Evolutionary conservation across 2,888 invertebrate genomes (phyloP), one percentile per base, ranked within the genome.

Genomic region (Aleiodes testaceus): DNA sequence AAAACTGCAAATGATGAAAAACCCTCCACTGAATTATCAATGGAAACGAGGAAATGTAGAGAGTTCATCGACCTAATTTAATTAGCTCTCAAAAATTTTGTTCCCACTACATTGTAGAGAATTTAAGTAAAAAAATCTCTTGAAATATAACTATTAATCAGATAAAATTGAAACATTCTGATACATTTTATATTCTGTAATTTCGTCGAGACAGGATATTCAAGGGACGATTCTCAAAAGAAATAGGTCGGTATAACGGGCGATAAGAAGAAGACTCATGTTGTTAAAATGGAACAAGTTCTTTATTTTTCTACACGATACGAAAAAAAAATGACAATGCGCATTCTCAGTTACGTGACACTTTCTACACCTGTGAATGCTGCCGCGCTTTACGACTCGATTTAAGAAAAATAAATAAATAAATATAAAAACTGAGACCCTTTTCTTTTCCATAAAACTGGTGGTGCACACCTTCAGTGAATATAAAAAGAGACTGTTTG

Each of bases 331-430:
- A 16, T 49, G 26, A 5, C 22, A 36, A 36, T 36, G 3, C 20
- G 52, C 42, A 64, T 42, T 22, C 52, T 50, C 63, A 64, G 64
- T 69, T 69, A 70, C 69, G 59, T 50, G 66, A 67, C 66, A 63
- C 50, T 65, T 74, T 75, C 73, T 75, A 74, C 75, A 75, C 75
- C 75, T 77, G 76, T 75, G 73, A 68, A 59, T 42, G 42, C 20
- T 18, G 53, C 72, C 69, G 66, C 65, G 74, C 72, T 77, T 76
- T 76, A 75, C 75, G 77, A 75, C 74, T 72, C 36, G 68, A 55
- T 72, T 70, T 52, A 74, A 76, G 67, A 16, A 53, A 53, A 7
- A 65, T 52, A 47, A 49, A 53, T 16, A 49, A 61, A 70, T 14
- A 68, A 30, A 6, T n/a, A 66, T 2, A 67, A 44, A 59, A 18